Conservation (phyloP, 2,113 vertebrate species). For the Hemiscyllium ocellatum region DNA sequence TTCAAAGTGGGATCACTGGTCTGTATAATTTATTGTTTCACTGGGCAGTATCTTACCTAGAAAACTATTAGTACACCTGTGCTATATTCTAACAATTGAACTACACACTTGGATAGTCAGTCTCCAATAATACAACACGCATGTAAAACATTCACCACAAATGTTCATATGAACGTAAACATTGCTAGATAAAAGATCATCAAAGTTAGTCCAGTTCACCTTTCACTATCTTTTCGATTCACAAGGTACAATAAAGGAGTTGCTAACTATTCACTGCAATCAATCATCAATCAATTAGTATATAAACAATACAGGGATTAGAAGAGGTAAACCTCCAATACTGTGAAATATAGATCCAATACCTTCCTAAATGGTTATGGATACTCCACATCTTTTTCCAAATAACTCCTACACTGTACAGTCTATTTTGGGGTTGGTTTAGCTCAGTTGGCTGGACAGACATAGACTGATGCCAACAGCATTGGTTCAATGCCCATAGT, state of each 20-base stretch:
- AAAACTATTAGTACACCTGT: not conserved
- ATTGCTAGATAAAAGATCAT: not conserved
- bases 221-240: not conserved
- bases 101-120: not conserved
- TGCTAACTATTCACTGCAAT: not conserved
- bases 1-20: not conserved
- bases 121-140: not conserved
- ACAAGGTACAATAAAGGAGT: not conserved
- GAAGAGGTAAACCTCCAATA: not conserved
- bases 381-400: not conserved
- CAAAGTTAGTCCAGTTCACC: not conserved
- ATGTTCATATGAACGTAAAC: not conserved
- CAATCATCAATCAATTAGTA: not conserved
- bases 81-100: not conserved
- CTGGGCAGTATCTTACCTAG: not conserved
- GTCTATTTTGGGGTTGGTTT: too few relatives aligned
- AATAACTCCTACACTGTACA: not conserved
- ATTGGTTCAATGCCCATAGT: too few relatives aligned
- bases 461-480: too few relatives aligned
- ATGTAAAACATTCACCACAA: not conserved
- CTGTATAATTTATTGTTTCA: not conserved
- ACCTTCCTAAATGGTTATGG: not conserved
- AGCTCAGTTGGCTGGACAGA: too few relatives aligned
- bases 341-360: too few relatives aligned
- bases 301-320: not conserved